Evolutionary conservation across 2,888 invertebrate genomes (phyloP), one percentile per base, ranked within the genome.

Genomic region (Drosophila anceps): DNA sequence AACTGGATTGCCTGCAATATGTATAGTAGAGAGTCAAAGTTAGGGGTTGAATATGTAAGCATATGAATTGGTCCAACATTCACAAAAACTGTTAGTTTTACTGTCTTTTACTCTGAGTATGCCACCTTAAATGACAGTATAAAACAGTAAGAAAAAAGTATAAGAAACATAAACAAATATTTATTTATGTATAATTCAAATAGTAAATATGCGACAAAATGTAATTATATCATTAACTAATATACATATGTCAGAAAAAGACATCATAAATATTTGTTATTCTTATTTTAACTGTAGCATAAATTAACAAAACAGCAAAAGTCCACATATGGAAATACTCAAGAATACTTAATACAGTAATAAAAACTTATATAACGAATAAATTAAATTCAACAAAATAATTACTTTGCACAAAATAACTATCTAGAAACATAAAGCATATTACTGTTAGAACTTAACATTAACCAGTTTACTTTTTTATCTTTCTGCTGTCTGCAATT

Each of bases 21-120:
- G n/a, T 1, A 4, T 18, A 37, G 18, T 9, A 27, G 13, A 24
- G 13, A 13, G 29, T 57, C 13, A 9, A 4, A 0, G 7, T 31
- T 33, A 33, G 27, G 64, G 64, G 60, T 64, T n/a, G 60, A 15
- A 41, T 2, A 10, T 18, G 10, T 27, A 8, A 44, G 51, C 24
- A 31, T 58, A n/a, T 10, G 24, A 20, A 1, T 43, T 58, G 12
- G 1, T 7, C 29, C n/a, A 8, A 5, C 10, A n/a, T 4, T 6
- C 1, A n/a, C 4, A 24, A n/a, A 48, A 12, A 12, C 7, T 18
- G 35, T 18, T 35, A 33, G n/a, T n/a, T 50, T 27, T 20, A 1
- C 18, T 18, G 6, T 5, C 5, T 44, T 12, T 33, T 15, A 0
- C 20, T 20, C 0, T n/a, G 10, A n/a, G 10, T n/a, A 31, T 24